These are phyloP conservation scores for Cylindroiulus punctatus DNA, from an alignment of 2,888 invertebrate species.

Conservation along the genomic window DNA sequence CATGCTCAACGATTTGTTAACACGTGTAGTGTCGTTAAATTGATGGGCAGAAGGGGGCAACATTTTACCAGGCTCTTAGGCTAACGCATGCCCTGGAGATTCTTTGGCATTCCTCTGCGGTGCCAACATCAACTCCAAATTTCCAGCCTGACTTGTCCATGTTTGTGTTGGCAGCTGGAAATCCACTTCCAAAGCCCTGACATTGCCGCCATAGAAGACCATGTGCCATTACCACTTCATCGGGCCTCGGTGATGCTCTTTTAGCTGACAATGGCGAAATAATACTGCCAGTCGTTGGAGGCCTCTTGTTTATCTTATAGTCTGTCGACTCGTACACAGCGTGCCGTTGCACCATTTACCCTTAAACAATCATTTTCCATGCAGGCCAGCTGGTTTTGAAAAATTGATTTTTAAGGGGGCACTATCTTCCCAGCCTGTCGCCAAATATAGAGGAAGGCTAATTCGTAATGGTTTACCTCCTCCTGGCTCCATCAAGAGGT, in stretches of 20 bases:
- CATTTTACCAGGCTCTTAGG: background rate
- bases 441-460: background rate
- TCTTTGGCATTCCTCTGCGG: background rate
- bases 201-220: background rate
- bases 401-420: constrained; percentile 27
- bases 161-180: constrained; percentile 43
- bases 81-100: background rate
- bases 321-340: constrained; percentile 1
- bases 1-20: background rate
- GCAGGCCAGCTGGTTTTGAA: constrained; percentile 32
- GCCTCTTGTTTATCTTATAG: constrained; percentile 39
- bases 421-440: background rate
- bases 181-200: background rate
- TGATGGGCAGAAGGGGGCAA: background rate
- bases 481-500: background rate
- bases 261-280: background rate
- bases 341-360: background rate
- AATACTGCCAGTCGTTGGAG: background rate
- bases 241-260: background rate
- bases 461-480: background rate
- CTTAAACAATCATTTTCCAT: constrained; percentile 36
- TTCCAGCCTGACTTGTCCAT: constrained; percentile 16
- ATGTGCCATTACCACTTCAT: constrained; percentile 35
- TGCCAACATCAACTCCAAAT: background rate
- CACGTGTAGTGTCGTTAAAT: constrained; percentile 5